A percentile compares a stretch with the other conserved stretches of the same genome.
Conservation (phyloP, 2,888 invertebrate species). For the Leptogaster cylindrica region DNA sequence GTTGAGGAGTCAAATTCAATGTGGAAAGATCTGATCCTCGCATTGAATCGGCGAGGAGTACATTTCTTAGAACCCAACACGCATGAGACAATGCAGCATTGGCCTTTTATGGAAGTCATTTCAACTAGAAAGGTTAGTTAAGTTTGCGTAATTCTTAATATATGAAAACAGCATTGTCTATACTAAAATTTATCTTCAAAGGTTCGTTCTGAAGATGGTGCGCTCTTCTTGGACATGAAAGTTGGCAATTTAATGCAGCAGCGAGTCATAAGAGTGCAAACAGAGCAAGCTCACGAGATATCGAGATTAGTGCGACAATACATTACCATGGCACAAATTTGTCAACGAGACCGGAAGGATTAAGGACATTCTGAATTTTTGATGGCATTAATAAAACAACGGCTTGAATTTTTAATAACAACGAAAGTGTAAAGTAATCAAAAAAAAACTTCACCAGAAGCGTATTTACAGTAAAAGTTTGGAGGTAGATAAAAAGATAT, state of each 20-base stretch:
- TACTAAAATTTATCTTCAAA: constrained; percentile 51
- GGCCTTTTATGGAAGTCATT: constrained; percentile 94
- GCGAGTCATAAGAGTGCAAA: constrained; percentile 92
- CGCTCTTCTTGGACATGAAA: constrained; percentile 93
- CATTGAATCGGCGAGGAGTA: constrained; percentile 91
- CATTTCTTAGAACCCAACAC: constrained; percentile 91
- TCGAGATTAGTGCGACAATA: constrained; percentile 95
- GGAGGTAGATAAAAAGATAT: constrained; percentile 11
- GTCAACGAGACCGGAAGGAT: constrained; percentile 57
- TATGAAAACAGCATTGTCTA: neutral
- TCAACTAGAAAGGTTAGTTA: constrained; percentile 86
- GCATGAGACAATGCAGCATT: constrained; percentile 91
- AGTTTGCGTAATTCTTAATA: no score
- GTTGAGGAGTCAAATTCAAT: constrained; percentile 65
- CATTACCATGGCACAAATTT: constrained; percentile 83
- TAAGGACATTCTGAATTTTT: constrained; percentile 41
- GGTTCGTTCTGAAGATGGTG: constrained; percentile 88
- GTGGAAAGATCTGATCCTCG: constrained; percentile 88
- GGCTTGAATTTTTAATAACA: no score
- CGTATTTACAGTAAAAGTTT: constrained; percentile 2
- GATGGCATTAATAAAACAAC: neutral
- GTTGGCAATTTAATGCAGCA: constrained; percentile 96
- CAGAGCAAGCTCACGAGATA: constrained; percentile 97
- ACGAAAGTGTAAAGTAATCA: constrained; percentile 31
- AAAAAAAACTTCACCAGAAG: neutral